phyloP scores from a whole-genome alignment of 2,113 vertebrate species.

The Anser brachyrhynchus region DNA sequence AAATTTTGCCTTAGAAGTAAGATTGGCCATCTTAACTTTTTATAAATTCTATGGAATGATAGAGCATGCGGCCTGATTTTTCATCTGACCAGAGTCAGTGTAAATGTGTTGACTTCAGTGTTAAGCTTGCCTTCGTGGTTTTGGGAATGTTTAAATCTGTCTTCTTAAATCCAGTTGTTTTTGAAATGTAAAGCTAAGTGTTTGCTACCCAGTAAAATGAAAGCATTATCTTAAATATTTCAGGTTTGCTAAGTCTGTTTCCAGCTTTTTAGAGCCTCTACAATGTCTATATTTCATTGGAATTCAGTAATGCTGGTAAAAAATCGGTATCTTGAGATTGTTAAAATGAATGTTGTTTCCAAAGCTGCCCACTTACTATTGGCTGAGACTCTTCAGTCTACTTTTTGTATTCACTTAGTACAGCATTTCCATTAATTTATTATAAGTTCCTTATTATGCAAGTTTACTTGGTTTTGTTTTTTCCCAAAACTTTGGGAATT shows the following conservation, averaged over 20 bases:
- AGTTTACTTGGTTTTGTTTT: neutral
- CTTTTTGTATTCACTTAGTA: neutral
- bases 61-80: neutral
- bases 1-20: neutral
- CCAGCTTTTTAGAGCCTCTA: neutral
- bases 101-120: neutral
- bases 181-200: neutral
- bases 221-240: neutral
- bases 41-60: neutral
- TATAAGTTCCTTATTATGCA: neutral
- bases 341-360: neutral
- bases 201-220: neutral
- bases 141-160: neutral
- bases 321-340: neutral
- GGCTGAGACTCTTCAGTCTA: neutral
- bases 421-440: neutral
- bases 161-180: neutral
- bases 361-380: neutral
- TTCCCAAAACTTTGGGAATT: neutral
- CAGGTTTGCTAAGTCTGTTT: neutral
- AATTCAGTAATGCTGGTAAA: neutral
- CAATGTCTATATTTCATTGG: neutral
- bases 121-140: neutral
- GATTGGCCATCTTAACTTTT: constrained; percentile 64
- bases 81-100: neutral